A percentile compares a stretch with the other conserved stretches of the same genome.
Evolutionary conservation across 2,113 vertebrate genomes (phyloP).

Genomic region (Myrmecobius fasciatus): DNA sequence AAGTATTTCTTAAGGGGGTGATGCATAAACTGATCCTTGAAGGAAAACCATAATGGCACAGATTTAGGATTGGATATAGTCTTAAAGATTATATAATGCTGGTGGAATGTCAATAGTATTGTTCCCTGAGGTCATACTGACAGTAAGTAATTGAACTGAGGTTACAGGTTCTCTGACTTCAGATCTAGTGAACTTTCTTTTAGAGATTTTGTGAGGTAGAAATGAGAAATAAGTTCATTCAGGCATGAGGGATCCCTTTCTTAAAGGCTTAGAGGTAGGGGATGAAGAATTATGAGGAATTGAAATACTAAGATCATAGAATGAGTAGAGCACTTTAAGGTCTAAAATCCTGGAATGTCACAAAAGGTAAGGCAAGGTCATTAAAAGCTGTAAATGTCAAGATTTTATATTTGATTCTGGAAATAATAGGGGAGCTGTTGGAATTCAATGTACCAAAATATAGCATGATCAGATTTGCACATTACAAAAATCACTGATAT

Average conservation of each 20-base stretch:
- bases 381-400: not conserved
- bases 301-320: not conserved
- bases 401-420: not conserved
- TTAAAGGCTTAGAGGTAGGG: not conserved
- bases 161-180: not conserved
- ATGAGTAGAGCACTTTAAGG: not conserved
- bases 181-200: not conserved
- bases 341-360: not conserved
- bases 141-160: not conserved
- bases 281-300: too few species aligned
- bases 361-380: not conserved
- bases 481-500: not conserved
- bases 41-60: not conserved
- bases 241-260: not conserved
- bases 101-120: not conserved
- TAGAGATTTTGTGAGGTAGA: not conserved
- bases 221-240: not conserved
- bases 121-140: not conserved
- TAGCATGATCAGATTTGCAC: not conserved
- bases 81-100: not conserved
- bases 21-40: not conserved
- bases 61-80: not conserved
- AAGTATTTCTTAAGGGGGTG: not conserved
- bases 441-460: not conserved
- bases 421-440: not conserved